Conservation (phyloP, 2,113 vertebrate species). For the Ophiodon elongatus region DNA sequence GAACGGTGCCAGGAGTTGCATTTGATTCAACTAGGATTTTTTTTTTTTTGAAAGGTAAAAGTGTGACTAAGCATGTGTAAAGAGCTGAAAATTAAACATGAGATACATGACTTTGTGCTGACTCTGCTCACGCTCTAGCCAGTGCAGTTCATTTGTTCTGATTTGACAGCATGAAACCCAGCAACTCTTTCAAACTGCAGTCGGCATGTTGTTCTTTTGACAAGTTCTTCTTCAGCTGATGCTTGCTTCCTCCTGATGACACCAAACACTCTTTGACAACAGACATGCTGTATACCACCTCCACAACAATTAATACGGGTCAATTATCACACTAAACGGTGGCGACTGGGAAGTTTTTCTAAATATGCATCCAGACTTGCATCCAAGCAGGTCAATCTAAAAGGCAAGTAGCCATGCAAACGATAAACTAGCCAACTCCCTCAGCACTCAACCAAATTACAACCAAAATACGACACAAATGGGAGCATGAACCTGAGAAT, state of each 20-base stretch:
- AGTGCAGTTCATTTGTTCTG: slow-evolving; percentile 29
- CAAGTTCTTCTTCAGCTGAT: slow-evolving; percentile 12
- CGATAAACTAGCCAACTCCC: slow-evolving; percentile 68
- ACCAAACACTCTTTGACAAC: slow-evolving; percentile 36
- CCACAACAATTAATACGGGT: slow-evolving; percentile 52
- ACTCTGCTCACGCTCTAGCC: slow-evolving; percentile 36
- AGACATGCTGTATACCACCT: slow-evolving; percentile 49
- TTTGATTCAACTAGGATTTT: slow-evolving; percentile 27
- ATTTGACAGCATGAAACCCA: slow-evolving; percentile 34
- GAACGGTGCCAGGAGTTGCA: slow-evolving; percentile 52
- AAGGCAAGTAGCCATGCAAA: slow-evolving; percentile 89
- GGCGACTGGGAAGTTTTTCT: slow-evolving; percentile 3
- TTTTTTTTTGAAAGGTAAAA: slow-evolving; percentile 28
- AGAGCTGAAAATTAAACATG: slow-evolving; percentile 56
- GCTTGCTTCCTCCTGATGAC: slow-evolving; percentile 26
- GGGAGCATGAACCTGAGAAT: slow-evolving; percentile 66
- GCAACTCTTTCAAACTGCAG: slow-evolving; percentile 31
- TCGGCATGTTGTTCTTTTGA: slow-evolving; percentile 12
- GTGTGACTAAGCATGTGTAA: slow-evolving; percentile 52
- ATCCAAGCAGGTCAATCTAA: slow-evolving; percentile 85
- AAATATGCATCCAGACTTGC: slow-evolving; percentile 31
- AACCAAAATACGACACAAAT: slow-evolving; percentile 49
- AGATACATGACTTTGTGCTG: slow-evolving; percentile 31
- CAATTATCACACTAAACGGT: slow-evolving; percentile 23
- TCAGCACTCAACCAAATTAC: slow-evolving; percentile 29